Conservation (phyloP, 2,888 invertebrate genomes). For the Phortica magna region DNA sequence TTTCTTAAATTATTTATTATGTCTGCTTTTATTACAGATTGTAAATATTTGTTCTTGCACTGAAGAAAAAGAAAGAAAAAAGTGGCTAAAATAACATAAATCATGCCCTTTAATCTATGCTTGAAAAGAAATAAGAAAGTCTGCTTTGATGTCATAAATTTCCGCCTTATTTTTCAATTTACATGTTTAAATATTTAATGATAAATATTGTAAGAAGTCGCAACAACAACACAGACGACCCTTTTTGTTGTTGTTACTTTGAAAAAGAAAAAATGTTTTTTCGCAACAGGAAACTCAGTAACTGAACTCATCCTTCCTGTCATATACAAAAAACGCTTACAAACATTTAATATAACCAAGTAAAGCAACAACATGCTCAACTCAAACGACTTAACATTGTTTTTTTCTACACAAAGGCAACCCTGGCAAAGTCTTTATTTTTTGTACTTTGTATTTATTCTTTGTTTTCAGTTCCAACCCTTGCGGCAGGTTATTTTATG, state of each 20-base stretch:
- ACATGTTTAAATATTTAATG: slow-evolving; percentile 22
- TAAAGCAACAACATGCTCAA: background rate
- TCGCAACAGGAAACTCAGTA: background rate
- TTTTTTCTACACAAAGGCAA: slow-evolving; percentile 1
- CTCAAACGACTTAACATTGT: slow-evolving; percentile 24
- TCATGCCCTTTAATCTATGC: slow-evolving; percentile 19
- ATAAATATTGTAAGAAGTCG: background rate
- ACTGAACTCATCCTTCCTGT: background rate
- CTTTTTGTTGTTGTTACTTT: background rate
- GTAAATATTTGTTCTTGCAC: too few species aligned
- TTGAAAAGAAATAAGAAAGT: slow-evolving; percentile 4
- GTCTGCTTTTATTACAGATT: too few species aligned
- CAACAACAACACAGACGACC: background rate
- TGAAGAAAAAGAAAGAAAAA: background rate
- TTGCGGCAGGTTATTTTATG: slow-evolving; percentile 66
- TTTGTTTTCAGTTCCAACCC: slow-evolving; percentile 54
- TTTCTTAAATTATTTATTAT: too few species aligned
- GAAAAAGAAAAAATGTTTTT: background rate
- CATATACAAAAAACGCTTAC: background rate
- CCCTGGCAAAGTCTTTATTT: slow-evolving; percentile 32
- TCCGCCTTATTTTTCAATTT: slow-evolving; percentile 20
- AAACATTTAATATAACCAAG: background rate
- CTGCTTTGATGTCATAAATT: slow-evolving; percentile 28
- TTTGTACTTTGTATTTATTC: slow-evolving; percentile 41
- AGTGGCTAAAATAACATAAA: background rate